These are phyloP conservation scores for Chrysodeixis includens DNA, from an alignment of 2,888 invertebrate species.

Conservation along the genomic window DNA sequence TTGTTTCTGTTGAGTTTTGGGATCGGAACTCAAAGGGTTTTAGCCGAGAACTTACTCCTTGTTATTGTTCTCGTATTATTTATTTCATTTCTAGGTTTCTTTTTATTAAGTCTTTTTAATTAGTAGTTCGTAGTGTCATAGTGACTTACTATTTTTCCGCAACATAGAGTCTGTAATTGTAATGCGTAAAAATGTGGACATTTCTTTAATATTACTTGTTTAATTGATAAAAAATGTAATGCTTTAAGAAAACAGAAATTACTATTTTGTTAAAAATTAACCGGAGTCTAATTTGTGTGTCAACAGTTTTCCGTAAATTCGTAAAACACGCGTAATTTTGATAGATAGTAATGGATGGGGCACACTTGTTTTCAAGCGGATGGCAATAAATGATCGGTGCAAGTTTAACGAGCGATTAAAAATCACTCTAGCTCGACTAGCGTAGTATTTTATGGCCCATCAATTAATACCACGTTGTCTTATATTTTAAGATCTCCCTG, in stretches of 20 bases:
- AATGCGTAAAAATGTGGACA: too few species aligned
- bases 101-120: too few species aligned
- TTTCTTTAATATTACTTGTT: too few species aligned
- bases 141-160: too few species aligned
- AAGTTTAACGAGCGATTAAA: slow-evolving; percentile 73
- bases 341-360: slow-evolving; percentile 50
- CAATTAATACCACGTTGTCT: slow-evolving; percentile 66
- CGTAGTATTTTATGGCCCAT: slow-evolving; percentile 70
- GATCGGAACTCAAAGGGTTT: not conserved
- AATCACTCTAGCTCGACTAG: slow-evolving; percentile 66
- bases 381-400: slow-evolving; percentile 62
- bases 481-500: slow-evolving; percentile 56
- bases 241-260: too few species aligned
- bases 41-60: not conserved
- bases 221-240: too few species aligned
- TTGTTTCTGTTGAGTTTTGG: not conserved
- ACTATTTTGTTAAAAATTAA: too few species aligned
- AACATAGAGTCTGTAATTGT: too few species aligned
- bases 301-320: slow-evolving; percentile 34
- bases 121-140: too few species aligned
- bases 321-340: slow-evolving; percentile 34
- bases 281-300: not conserved
- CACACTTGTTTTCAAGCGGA: slow-evolving; percentile 31
- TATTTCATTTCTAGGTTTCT: too few species aligned
- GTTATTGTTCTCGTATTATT: too few species aligned